A percentile compares a stretch with the other conserved stretches of the same genome.
These are phyloP conservation scores for Amphiprion percula DNA, from an alignment of 2,113 vertebrate genomes.

Conservation along the genomic window DNA sequence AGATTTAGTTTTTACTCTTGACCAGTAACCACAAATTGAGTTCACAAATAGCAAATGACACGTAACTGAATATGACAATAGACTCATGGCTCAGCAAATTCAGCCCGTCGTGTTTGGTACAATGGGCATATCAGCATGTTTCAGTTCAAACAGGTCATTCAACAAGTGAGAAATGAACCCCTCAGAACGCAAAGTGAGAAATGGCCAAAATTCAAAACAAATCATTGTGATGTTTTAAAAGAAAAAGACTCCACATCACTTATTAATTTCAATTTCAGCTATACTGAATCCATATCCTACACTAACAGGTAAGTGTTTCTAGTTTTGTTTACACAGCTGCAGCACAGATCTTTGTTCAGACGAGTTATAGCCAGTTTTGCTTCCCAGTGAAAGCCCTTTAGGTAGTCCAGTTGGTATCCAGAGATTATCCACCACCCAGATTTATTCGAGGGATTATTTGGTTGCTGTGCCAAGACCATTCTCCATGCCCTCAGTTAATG, in stretches of 20 bases:
- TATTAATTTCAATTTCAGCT: too few relatives aligned
- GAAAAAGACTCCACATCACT: too few relatives aligned
- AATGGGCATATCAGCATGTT: background rate
- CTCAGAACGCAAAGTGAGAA: background rate
- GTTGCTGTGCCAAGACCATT: slow-evolving; percentile 29
- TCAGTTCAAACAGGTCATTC: background rate
- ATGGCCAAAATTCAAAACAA: too few relatives aligned
- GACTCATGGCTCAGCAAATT: background rate
- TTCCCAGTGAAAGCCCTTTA: slow-evolving; percentile 15
- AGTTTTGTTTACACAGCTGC: background rate
- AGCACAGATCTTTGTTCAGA: background rate
- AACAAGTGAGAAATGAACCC: background rate
- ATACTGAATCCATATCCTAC: too few relatives aligned
- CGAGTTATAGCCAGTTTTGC: slow-evolving; percentile 1
- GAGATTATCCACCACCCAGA: slow-evolving; percentile 71
- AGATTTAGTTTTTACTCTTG: background rate
- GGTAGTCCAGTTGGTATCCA: slow-evolving; percentile 48
- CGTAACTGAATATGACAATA: background rate
- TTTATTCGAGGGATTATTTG: slow-evolving; percentile 72
- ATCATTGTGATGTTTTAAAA: too few relatives aligned
- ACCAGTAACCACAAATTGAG: too few relatives aligned
- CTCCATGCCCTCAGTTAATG: slow-evolving; percentile 27
- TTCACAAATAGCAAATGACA: too few relatives aligned
- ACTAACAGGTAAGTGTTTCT: background rate
- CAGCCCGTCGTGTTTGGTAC: background rate